Evolutionary conservation across 2,113 vertebrate species (phyloP).

Genomic region (Campylomormyrus numenius): DNA sequence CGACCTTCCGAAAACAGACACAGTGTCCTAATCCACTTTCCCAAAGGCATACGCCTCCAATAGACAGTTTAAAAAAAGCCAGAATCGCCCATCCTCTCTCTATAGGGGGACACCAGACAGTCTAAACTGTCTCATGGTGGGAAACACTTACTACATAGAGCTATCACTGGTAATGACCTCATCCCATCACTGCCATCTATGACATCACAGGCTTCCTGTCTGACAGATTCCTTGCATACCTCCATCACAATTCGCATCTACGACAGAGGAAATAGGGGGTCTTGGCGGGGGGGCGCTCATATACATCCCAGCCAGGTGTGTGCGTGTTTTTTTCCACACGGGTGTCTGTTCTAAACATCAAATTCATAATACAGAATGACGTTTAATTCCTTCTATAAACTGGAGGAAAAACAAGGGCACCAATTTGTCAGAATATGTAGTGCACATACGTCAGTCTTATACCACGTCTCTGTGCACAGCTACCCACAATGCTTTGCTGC

Average conservation of each 20-base stretch:
- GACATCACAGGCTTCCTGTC: background rate
- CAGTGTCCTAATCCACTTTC: background rate
- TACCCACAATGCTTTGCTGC: background rate
- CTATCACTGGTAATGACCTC: background rate
- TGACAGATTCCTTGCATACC: background rate
- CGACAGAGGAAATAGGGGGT: background rate
- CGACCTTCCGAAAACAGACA: background rate
- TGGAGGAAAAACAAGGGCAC: background rate
- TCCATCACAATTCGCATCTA: background rate
- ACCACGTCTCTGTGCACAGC: background rate
- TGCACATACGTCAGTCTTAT: background rate
- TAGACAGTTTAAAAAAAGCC: background rate
- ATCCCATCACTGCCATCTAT: background rate
- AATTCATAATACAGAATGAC: background rate
- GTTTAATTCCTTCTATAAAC: background rate
- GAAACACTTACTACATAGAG: no score
- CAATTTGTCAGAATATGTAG: background rate
- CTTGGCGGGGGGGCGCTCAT: no score
- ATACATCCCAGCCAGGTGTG: constrained; percentile 15
- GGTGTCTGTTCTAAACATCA: background rate
- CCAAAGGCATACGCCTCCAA: background rate
- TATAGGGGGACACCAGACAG: background rate
- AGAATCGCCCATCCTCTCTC: background rate
- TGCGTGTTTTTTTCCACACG: constrained; percentile 47
- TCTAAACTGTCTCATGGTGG: background rate